Evolutionary conservation across 2,797 vertebrate genomes (phyloP), one percentile per base, ranked within the genome.

Genomic region (Amblyopsis hoosieri): DNA sequence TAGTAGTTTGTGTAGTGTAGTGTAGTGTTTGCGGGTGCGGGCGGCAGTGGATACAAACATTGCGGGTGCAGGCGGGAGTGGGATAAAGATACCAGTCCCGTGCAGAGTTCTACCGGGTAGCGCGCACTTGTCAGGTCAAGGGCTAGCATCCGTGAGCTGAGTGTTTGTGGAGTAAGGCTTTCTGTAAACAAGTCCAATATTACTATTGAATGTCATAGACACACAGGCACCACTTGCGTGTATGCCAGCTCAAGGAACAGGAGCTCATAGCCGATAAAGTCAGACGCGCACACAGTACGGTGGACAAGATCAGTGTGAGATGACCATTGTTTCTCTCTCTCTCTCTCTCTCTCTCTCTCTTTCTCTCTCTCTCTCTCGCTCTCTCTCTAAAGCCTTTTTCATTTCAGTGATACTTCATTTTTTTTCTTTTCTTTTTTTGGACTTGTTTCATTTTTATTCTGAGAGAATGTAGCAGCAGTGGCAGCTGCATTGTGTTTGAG

Each of bases 181-280:
- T 84, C 79, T 86, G 81, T 89, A 73, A 87, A 85, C 75, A 85
- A 57, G 62, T 74, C 58, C 64, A 62, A 78, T 72, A 81, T 82
- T 79, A 69, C 66, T 60, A 37, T 2, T 7, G 60, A 79, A 67
- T 75, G 64, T 55, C 46, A 64, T 53, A 17, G 62, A 49, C 69
- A 71, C 31, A 47, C 42, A 55, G 53, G 45, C 33, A 75, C 17
- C 45, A 62, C 71, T 71, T 11, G 50, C 42, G 64, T 74, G 67
- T 80, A 62, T 80, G 59, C 67, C 23, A 29, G 23, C 3, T 29
- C 23, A 29, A 29, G 23, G 23, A 29, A 29, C 23, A 29, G 47
- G 37, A 71, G 64, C 72, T 76, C 54, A 67, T 56, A 71, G 42
- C 62, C 67, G 79, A 56, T 74, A 63, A 76, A 67, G 51, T 57